These are phyloP conservation scores for Drosophila mimetica DNA, from an alignment of 2,888 invertebrate genomes.

Conservation along the genomic window DNA sequence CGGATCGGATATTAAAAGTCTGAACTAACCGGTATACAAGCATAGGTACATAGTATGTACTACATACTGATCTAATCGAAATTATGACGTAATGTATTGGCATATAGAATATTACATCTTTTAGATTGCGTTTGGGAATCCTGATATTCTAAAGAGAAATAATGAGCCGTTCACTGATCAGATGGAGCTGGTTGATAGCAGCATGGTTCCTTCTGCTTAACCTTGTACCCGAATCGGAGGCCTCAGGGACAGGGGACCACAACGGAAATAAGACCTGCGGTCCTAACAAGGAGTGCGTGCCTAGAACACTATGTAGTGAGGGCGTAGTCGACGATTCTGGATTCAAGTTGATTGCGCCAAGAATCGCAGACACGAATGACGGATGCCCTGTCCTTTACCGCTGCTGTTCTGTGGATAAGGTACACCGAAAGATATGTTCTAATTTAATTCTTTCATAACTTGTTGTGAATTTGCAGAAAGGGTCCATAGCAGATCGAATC, in stretches of 20 bases:
- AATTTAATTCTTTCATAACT: not conserved
- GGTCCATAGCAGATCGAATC: not conserved
- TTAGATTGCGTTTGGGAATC: not conserved
- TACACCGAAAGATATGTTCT: not conserved
- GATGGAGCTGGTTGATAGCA: not conserved
- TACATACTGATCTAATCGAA: no score
- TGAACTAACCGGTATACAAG: no score
- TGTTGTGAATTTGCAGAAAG: not conserved
- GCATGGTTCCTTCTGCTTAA: not conserved
- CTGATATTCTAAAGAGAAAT: not conserved
- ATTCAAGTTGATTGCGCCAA: slow-evolving; percentile 27
- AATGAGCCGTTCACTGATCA: not conserved
- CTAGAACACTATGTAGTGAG: slow-evolving; percentile 50
- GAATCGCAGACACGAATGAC: not conserved
- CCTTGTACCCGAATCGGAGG: not conserved
- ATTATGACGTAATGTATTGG: no score
- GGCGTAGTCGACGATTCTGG: slow-evolving; percentile 49
- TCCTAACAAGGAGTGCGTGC: slow-evolving; percentile 54
- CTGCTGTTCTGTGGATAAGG: not conserved
- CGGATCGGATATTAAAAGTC: no score
- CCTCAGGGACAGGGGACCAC: not conserved
- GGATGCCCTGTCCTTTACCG: not conserved
- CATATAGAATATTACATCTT: no score
- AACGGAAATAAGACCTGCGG: slow-evolving; percentile 55
- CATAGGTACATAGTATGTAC: no score